Conservation (phyloP, 2,113 vertebrate genomes). For the Micromys minutus region DNA sequence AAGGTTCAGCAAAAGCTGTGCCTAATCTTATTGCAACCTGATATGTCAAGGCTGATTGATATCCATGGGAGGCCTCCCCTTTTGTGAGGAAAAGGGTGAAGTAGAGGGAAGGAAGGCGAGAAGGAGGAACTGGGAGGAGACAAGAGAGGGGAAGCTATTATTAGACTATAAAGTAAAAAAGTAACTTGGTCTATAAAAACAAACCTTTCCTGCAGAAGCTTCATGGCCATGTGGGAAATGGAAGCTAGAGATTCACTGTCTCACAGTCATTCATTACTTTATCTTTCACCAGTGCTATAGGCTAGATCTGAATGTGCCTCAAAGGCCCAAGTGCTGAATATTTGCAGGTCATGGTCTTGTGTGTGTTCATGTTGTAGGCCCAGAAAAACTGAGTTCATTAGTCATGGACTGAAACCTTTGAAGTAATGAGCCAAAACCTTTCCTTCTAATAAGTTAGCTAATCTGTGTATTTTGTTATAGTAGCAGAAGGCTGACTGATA, state of each 20-base stretch:
- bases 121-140: too few relatives aligned
- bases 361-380: neutral
- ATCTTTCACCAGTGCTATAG: neutral
- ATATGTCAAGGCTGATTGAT: too few relatives aligned
- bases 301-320: neutral
- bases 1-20: too few relatives aligned
- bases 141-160: too few relatives aligned
- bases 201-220: neutral
- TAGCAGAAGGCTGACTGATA: neutral
- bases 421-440: neutral
- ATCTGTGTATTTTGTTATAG: neutral
- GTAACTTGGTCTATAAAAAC: neutral
- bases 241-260: neutral
- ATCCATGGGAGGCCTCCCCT: too few relatives aligned
- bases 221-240: neutral
- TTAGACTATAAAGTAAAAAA: too few relatives aligned
- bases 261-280: neutral
- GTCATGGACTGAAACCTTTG: neutral
- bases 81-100: too few relatives aligned
- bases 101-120: too few relatives aligned
- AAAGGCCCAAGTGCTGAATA: neutral
- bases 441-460: neutral
- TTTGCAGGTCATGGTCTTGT: neutral
- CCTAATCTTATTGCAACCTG: too few relatives aligned
- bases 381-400: neutral